phyloP scores from a whole-genome alignment of 2,888 invertebrate genomes.

The Deroplatys truncata region DNA sequence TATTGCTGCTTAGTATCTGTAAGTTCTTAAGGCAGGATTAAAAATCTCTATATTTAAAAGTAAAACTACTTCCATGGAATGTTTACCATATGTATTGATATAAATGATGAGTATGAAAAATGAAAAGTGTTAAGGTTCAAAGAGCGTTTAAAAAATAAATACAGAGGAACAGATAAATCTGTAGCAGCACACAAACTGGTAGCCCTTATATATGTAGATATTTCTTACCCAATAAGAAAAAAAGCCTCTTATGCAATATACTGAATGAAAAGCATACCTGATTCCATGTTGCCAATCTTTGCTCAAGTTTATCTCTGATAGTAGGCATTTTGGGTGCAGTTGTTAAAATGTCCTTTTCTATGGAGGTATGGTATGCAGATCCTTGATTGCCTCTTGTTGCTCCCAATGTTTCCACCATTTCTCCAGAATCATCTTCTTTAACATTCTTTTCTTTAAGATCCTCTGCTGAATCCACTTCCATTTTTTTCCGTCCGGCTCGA shows the following conservation, averaged over 20 bases:
- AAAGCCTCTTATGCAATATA: not conserved
- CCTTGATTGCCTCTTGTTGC: slow-evolving; percentile 63
- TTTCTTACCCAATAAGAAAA: not conserved
- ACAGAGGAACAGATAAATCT: no score
- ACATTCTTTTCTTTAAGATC: not conserved
- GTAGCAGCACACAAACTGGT: no score
- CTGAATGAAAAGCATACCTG: slow-evolving; percentile 38
- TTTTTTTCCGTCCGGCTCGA: slow-evolving; percentile 54
- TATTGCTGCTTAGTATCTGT: not conserved
- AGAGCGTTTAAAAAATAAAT: no score
- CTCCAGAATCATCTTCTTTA: slow-evolving; percentile 38
- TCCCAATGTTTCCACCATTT: slow-evolving; percentile 59
- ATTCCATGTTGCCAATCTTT: slow-evolving; percentile 49
- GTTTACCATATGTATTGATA: no score
- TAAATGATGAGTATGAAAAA: no score
- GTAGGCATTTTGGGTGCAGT: not conserved
- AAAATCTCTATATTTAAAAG: no score
- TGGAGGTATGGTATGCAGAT: slow-evolving; percentile 68
- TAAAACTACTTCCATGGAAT: no score
- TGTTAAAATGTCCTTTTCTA: slow-evolving; percentile 32
- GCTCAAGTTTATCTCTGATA: slow-evolving; percentile 44
- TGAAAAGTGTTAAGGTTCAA: no score
- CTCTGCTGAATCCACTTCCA: slow-evolving; percentile 49
- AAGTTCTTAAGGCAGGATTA: no score
- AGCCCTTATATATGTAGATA: no score